These are phyloP conservation scores for Pollenia labialis DNA, from an alignment of 2,888 invertebrate genomes.

Conservation along the genomic window DNA sequence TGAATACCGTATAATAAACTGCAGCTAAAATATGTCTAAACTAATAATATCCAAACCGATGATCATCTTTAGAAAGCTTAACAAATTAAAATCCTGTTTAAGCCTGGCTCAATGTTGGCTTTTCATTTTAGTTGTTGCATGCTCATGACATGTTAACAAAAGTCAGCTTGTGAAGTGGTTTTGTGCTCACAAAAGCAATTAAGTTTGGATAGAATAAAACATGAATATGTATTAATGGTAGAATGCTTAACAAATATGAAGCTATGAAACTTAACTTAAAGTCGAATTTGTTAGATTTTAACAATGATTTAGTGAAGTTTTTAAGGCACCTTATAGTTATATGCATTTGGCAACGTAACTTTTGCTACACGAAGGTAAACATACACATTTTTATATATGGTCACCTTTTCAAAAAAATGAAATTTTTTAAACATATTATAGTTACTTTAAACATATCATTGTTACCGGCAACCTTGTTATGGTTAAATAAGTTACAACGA, in stretches of 20 bases:
- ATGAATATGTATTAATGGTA: slow-evolving; percentile 20
- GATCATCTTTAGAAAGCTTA: slow-evolving; percentile 70
- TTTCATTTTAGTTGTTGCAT: slow-evolving; percentile 21
- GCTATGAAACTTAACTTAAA: not conserved
- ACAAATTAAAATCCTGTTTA: slow-evolving; percentile 69
- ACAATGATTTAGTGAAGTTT: slow-evolving; percentile 13
- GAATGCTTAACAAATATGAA: not conserved
- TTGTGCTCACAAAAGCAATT: slow-evolving; percentile 53
- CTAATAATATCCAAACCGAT: slow-evolving; percentile 43
- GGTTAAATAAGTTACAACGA: no score
- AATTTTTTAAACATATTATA: no score
- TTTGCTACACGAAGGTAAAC: no score
- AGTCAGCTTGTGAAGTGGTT: slow-evolving; percentile 12
- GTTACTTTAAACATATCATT: no score
- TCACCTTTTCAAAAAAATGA: no score
- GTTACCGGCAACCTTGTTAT: no score
- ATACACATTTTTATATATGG: no score
- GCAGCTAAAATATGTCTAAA: slow-evolving; percentile 57
- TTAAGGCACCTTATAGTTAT: not conserved
- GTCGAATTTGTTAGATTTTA: not conserved
- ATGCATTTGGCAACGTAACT: no score
- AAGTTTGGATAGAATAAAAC: slow-evolving; percentile 31
- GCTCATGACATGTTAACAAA: not conserved
- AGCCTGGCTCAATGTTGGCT: slow-evolving; percentile 49
- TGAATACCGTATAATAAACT: slow-evolving; percentile 63